These are phyloP conservation scores for Hippocampus zosterae DNA, from an alignment of 2,113 vertebrate genomes.

Conservation along the genomic window DNA sequence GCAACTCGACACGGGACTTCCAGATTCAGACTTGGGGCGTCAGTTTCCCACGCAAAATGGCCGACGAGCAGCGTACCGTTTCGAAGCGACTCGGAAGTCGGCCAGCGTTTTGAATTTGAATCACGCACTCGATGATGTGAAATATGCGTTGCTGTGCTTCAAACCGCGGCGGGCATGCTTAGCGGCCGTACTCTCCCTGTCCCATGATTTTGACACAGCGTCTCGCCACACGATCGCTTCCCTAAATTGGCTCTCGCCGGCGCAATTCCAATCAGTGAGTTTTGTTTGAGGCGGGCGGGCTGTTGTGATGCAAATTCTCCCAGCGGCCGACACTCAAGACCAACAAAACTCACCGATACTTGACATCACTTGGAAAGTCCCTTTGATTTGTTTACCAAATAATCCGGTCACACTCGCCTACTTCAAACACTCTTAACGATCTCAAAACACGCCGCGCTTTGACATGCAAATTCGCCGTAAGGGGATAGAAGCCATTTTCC, in stretches of 20 bases:
- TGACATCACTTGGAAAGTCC: conserved; percentile 59
- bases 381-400: conserved; percentile 62
- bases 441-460: conserved; percentile 58
- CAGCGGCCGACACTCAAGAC: conserved; percentile 24
- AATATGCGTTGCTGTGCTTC: not conserved
- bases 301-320: conserved; percentile 64
- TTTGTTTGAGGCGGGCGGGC: conserved; percentile 40
- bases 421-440: conserved; percentile 56
- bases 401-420: conserved; percentile 56
- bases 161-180: too few relatives aligned
- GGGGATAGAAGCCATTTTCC: conserved; percentile 46
- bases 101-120: not conserved
- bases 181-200: conserved; percentile 2
- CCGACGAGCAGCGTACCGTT: too few relatives aligned
- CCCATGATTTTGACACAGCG: conserved; percentile 26
- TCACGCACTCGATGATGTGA: not conserved
- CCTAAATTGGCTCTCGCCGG: conserved; percentile 53
- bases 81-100: not conserved
- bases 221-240: conserved; percentile 41
- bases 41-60: too few relatives aligned
- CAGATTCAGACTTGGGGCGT: too few relatives aligned
- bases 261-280: conserved; percentile 51
- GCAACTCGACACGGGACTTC: too few relatives aligned
- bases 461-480: conserved; percentile 57
- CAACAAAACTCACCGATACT: conserved; percentile 48